phyloP scores from a whole-genome alignment of 2,797 vertebrate genomes.

The Tauraco hartlaubi region DNA sequence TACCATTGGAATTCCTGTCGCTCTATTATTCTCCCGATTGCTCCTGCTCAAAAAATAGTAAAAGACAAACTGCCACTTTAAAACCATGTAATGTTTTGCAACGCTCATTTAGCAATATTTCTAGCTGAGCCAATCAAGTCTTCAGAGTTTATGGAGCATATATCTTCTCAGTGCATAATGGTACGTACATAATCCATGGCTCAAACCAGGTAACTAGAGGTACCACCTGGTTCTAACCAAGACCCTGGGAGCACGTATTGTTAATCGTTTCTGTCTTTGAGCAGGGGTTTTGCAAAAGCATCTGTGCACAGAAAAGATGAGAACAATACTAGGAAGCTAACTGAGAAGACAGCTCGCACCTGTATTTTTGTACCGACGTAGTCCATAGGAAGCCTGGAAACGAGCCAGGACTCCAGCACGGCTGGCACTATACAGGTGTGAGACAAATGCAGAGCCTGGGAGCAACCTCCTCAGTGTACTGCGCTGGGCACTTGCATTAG shows the following conservation, averaged over 20 bases:
- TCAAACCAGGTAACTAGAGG: not conserved
- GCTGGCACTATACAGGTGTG: not conserved
- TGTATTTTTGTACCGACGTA: not conserved
- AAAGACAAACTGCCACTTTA: not conserved
- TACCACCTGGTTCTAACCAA: not conserved
- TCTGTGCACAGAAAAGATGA: not conserved
- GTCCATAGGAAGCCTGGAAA: not conserved
- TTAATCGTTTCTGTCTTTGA: not conserved
- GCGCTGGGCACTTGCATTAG: not conserved
- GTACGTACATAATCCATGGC: not conserved
- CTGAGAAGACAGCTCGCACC: not conserved
- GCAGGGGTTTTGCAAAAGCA: not conserved
- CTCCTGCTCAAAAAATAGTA: not conserved
- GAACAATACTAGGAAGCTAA: not conserved
- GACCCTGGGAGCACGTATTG: not conserved
- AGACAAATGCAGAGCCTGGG: not conserved
- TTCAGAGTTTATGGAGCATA: not conserved
- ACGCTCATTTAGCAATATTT: not conserved
- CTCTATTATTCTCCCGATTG: not conserved
- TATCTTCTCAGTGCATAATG: not conserved
- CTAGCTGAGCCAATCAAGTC: not conserved
- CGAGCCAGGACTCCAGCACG: not conserved
- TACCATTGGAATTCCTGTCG: not conserved
- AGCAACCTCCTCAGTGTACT: fast-evolving
- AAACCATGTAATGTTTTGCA: not conserved